These are phyloP conservation scores for Asteroscopus sphinx DNA, from an alignment of 2,888 invertebrate species.

Conservation along the genomic window DNA sequence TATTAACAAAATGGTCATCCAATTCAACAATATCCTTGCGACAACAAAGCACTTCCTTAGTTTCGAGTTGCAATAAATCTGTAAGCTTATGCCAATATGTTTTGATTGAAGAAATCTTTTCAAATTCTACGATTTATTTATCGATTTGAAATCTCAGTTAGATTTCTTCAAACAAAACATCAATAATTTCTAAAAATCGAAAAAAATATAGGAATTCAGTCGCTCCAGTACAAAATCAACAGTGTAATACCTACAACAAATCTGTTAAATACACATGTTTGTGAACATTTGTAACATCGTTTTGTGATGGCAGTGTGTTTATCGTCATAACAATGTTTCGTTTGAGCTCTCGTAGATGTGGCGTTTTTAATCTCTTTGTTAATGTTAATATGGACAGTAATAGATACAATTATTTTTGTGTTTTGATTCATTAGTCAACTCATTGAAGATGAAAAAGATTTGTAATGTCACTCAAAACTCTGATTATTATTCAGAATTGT, in stretches of 20 bases:
- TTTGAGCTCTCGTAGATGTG: constrained; percentile 51
- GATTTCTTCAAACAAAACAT: constrained; percentile 31
- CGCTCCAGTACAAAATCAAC: constrained; percentile 46
- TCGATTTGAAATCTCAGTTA: background rate
- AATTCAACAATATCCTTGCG: no score
- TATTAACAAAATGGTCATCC: no score
- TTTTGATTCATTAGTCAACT: constrained; percentile 5
- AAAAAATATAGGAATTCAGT: constrained; percentile 55
- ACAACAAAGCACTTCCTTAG: no score
- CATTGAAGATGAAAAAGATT: background rate
- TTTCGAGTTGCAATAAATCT: constrained; percentile 23
- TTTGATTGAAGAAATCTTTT: constrained; percentile 28
- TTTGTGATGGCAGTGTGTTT: constrained; percentile 51
- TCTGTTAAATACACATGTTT: constrained; percentile 26
- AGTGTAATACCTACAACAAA: constrained; percentile 34
- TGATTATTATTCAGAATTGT: background rate
- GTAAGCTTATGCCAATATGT: constrained; percentile 23
- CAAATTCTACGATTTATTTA: background rate
- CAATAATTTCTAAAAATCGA: constrained; percentile 31
- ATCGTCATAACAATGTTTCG: constrained; percentile 33
- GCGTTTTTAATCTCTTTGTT: constrained; percentile 13
- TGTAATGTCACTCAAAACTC: background rate
- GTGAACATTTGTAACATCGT: constrained; percentile 29
- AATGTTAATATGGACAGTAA: constrained; percentile 14
- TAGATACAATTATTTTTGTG: constrained; percentile 7